Evolutionary conservation across 2,113 vertebrate species (phyloP), one percentile per base, ranked within the genome.

Genomic region (Vulpes vulpes): DNA sequence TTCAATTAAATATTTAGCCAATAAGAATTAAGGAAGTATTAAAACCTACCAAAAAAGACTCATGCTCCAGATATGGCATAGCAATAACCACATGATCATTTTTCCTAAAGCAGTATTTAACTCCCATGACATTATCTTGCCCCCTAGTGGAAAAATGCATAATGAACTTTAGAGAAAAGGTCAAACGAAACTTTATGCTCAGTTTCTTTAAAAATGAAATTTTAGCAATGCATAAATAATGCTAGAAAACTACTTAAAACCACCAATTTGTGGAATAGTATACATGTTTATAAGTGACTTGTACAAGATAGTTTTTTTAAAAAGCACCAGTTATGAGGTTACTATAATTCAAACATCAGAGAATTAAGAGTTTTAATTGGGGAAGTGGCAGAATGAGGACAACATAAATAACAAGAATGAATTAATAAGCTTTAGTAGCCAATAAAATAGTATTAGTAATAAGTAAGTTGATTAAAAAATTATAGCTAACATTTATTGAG

Each of bases 21-120:
- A 30, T 53, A 30, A 69, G 94, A 97, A 96, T 20, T 91, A 4
- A 96, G 97, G 57, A 89, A 92, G 87, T 79, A 57, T 62, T 94
- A 83, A 96, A 91, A 98, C 99, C 98, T 98, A 99, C 99, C 98
- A 99, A 98, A 98, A 99, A 99, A 32, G 99, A 98, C 96, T 99
- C 99, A 80, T 99, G 99, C 89, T 99, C 99, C 98, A 99, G 98
- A 96, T 99, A 99, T 0, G 99, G 99, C 99, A 99, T 99, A 84
- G 99, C 99, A 93, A 99, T 99, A 98, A 99, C 99, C 93, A 99
- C 99, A 0, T 99, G 99, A 95, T 99, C 99, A 53, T 99, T 99
- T 81, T 99, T 99, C 98, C 99, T 99, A 98, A 99, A 99, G 99
- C 99, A 99, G 89, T 99, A 99, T 14, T 99, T 99, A 95, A 99